These are phyloP conservation scores for Scolopax rusticola DNA, from an alignment of 2,797 vertebrate genomes.

Conservation along the genomic window DNA sequence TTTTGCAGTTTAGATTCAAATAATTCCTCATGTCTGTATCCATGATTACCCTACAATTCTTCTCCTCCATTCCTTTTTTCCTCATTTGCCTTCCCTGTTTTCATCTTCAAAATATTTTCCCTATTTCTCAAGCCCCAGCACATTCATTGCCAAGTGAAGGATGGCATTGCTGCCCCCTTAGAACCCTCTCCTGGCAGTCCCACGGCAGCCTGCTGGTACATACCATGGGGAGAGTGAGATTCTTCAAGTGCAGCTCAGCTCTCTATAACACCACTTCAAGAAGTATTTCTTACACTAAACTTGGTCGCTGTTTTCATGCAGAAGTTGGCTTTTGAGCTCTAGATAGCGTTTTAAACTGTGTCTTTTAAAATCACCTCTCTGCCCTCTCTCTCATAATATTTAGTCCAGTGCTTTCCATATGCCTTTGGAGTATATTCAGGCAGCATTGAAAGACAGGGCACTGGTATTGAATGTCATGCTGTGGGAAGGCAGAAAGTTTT, in stretches of 20 bases:
- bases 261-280: not conserved
- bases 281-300: not conserved
- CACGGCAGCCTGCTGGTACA: not conserved
- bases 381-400: not conserved
- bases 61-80: not conserved
- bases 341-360: not conserved
- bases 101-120: not conserved
- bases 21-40: not conserved
- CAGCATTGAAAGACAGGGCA: not conserved
- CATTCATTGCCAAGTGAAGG: not conserved
- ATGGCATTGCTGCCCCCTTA: not conserved
- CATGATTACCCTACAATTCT: not conserved
- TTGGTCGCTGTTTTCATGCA: not conserved
- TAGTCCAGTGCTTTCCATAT: not conserved
- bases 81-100: not conserved
- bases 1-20: not conserved
- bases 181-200: not conserved
- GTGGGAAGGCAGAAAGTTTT: not conserved
- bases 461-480: not conserved
- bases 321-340: not conserved
- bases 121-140: not conserved
- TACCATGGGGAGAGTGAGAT: fast-evolving
- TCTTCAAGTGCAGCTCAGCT: not conserved
- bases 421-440: not conserved
- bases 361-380: not conserved